These are phyloP conservation scores for Eonycteris spelaea DNA, from an alignment of 2,113 vertebrate species.

Conservation along the genomic window DNA sequence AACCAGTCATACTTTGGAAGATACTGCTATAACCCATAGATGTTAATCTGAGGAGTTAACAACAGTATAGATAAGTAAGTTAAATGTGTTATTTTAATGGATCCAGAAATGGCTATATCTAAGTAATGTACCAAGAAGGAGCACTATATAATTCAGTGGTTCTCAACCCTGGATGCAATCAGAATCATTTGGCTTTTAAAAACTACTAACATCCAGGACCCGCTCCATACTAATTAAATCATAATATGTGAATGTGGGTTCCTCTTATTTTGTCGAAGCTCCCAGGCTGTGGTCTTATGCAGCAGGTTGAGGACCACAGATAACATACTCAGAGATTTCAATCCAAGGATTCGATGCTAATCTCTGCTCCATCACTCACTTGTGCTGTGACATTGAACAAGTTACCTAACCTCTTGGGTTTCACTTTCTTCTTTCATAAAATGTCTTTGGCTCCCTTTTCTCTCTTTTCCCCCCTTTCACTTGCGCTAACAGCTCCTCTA, in stretches of 20 bases:
- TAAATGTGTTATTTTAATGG: neutral
- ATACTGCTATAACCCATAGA: neutral
- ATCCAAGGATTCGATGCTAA: neutral
- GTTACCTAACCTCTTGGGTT: neutral
- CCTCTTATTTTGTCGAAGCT: neutral
- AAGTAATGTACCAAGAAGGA: neutral
- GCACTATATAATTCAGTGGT: neutral
- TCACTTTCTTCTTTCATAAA: neutral
- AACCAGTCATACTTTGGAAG: neutral
- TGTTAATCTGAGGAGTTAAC: neutral
- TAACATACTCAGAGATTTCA: neutral
- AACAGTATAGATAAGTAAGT: neutral
- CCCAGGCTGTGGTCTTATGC: neutral
- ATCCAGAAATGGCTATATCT: neutral
- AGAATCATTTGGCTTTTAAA: neutral
- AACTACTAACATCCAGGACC: neutral
- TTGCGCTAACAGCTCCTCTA: neutral
- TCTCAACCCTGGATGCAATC: neutral
- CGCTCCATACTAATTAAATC: neutral
- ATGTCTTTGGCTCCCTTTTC: neutral
- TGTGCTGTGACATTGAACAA: neutral
- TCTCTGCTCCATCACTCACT: neutral
- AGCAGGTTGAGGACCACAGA: neutral
- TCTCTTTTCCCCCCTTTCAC: neutral
- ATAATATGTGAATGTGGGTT: neutral